Base-by-base conservation (phyloP, 2,888 invertebrate species). In the Platycheirus albimanus region DNA sequence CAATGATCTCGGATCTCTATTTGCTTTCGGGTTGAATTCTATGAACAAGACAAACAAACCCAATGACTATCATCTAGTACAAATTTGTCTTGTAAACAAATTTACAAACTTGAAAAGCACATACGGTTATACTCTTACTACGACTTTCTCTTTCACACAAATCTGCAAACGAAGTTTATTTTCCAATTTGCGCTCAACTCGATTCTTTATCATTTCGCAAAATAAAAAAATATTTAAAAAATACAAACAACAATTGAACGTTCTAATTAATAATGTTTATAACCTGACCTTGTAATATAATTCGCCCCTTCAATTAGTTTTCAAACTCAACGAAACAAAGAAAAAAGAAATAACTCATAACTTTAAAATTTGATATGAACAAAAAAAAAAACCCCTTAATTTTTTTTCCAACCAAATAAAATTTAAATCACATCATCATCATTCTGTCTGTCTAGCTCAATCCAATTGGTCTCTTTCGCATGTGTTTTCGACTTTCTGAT, bases 41-140 rank as follows among this genome's bases (percentile, higher is more conserved):
- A n/a, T n/a, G n/a, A n/a, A n/a, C 10, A 1, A 33, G 17, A 17
- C 36, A 20, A 54, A 58, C 58, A 15, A 58, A 15, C 15, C 24
- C 3, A 36, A 49, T 19, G 1, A n/a, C n/a, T n/a, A 13, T 13
- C 5, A 20, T 52, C 58, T 74, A 67, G 24, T 74, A 74, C 74
- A 28, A 41, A 66, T 6, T 11, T 66, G 11, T 38, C n/a, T 64
- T 76, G 67, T 79, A 79, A 79, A 79, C 78, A 79, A n/a, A 79
- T 33, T 33, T 33, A 33, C 30, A 33, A 51, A 47, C 33, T 43
- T n/a, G n/a, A n/a, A n/a, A n/a, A n/a, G n/a, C n/a, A n/a, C n/a
- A n/a, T 24, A 43, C 64, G 13, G 58, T 36, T 20, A 7, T 49
- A 24, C 47, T 47, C 38, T 41, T 36, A 36, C 4, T 13, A 8